Evolutionary conservation across 2,797 vertebrate genomes (phyloP), one percentile per base, ranked within the genome.

Genomic region (Xenentodon cancila): DNA sequence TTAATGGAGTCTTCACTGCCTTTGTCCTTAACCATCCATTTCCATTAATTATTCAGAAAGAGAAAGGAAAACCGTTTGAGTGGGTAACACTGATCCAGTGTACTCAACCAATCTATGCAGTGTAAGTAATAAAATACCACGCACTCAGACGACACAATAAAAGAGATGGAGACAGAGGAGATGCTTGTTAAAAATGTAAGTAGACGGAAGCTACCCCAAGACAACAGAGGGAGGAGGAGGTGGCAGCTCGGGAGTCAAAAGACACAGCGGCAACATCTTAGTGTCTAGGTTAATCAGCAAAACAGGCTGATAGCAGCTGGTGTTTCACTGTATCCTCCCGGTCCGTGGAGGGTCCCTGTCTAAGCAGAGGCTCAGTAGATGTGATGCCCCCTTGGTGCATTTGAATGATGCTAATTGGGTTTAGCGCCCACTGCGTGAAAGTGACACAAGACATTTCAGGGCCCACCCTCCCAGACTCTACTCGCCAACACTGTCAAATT

Each of bases 101-200:
- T 91, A 87, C 89, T 91, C 87, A 88, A 90, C 90, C 88, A 92
- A 90, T 89, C 89, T 89, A 89, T 89, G 88, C 85, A 88, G 89
- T 92, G 89, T 91, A 87, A 91, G 91, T 91, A 90, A 90, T 92
- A 91, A 92, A 91, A 92, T 86, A 86, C 90, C 80, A 80, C 84
- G 64, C 88, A 85, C 88, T 90, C 89, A 91, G 89, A 89, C 89
- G 75, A 88, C 88, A 89, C 89, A 88, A 88, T 90, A 88, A 91
- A 92, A 88, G 89, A 91, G 89, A 88, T 88, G 87, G 89, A 90
- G 90, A 91, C 89, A 88, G 88, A 89, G 81, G 91, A 90, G 87
- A 87, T 64, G 86, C 90, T 91, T 91, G 89, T 92, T 91, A 92
- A 92, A 92, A 91, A 92, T 90, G 90, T 91, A 92, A 89, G 89